phyloP scores from a whole-genome alignment of 1,140 invertebrate species.

The Patella vulgata region DNA sequence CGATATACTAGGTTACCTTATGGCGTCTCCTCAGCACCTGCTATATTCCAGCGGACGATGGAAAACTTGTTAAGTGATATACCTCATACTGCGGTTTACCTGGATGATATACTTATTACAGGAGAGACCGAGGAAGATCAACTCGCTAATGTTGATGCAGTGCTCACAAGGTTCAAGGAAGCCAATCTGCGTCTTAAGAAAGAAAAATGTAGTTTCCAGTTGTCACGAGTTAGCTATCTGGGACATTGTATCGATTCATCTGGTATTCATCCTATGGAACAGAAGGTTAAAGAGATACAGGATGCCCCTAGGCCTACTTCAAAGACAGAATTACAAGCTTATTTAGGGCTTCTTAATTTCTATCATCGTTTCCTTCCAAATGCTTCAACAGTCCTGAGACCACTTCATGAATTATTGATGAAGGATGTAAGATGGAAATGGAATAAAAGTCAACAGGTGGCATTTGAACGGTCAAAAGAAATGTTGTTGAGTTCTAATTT shows the following conservation, averaged over 20 bases:
- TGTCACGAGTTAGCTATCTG: too few species aligned
- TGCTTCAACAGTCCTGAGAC: conserved; percentile 18
- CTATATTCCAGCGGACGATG: conserved; percentile 59
- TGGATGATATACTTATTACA: neutral
- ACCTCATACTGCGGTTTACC: neutral
- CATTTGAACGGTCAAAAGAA: conserved; percentile 25
- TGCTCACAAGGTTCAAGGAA: too few species aligned
- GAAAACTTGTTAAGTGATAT: neutral
- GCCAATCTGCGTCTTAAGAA: too few species aligned
- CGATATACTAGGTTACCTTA: conserved; percentile 38
- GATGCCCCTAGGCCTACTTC: too few species aligned
- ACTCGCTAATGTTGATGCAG: too few species aligned
- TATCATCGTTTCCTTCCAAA: conserved; percentile 42
- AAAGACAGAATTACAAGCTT: too few species aligned
- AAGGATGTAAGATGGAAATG: conserved; percentile 29
- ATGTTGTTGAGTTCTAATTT: conserved; percentile 42
- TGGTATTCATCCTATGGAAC: too few species aligned
- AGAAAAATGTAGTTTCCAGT: too few species aligned
- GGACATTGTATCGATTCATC: too few species aligned
- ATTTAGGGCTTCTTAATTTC: conserved; percentile 11
- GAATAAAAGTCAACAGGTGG: conserved; percentile 18
- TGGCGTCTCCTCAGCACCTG: conserved; percentile 68
- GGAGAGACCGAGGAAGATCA: too few species aligned
- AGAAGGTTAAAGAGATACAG: too few species aligned
- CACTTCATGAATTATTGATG: conserved; percentile 29